phyloP scores from a whole-genome alignment of 2,888 invertebrate genomes.

The Rambutsinella grinnellia region DNA sequence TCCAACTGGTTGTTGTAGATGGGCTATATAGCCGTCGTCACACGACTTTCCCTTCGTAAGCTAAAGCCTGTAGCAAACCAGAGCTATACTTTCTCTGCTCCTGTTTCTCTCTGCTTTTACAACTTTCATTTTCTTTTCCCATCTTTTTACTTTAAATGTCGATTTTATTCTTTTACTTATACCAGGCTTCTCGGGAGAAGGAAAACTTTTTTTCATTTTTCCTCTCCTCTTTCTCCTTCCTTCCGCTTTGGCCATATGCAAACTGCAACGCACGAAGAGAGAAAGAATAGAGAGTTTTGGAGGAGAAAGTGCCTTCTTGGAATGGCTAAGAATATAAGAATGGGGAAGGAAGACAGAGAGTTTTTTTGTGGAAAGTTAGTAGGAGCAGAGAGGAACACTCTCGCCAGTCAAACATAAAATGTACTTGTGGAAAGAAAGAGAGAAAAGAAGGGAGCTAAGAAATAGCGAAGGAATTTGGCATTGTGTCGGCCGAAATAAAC shows the following conservation, averaged over 20 bases:
- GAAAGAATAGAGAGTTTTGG: slow-evolving; percentile 14
- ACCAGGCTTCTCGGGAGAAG: neutral
- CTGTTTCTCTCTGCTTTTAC: slow-evolving; percentile 27
- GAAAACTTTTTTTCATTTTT: slow-evolving; percentile 39
- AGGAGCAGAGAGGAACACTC: slow-evolving; percentile 4
- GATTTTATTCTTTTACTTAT: slow-evolving; percentile 27
- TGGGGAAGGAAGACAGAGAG: neutral
- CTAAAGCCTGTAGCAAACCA: too few species aligned
- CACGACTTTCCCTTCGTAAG: slow-evolving; percentile 42
- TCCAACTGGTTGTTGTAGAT: neutral
- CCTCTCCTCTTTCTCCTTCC: slow-evolving; percentile 11
- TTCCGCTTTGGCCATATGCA: slow-evolving; percentile 34
- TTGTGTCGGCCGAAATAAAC: slow-evolving; percentile 59
- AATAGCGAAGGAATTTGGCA: slow-evolving; percentile 42
- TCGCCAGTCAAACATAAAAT: slow-evolving; percentile 40
- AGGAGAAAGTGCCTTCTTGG: slow-evolving; percentile 19
- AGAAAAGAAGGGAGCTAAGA: too few species aligned
- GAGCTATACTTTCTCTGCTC: too few species aligned
- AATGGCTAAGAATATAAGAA: neutral
- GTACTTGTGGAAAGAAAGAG: slow-evolving; percentile 31
- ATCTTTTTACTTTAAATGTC: slow-evolving; percentile 37
- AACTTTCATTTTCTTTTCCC: slow-evolving; percentile 50
- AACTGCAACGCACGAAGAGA: slow-evolving; percentile 7
- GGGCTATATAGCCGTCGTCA: neutral
- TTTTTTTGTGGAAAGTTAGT: neutral